Evolutionary conservation across 1,140 invertebrate species (phyloP), one percentile per base, ranked within the genome.

Genomic region (Drosophila pseudoananassae): DNA sequence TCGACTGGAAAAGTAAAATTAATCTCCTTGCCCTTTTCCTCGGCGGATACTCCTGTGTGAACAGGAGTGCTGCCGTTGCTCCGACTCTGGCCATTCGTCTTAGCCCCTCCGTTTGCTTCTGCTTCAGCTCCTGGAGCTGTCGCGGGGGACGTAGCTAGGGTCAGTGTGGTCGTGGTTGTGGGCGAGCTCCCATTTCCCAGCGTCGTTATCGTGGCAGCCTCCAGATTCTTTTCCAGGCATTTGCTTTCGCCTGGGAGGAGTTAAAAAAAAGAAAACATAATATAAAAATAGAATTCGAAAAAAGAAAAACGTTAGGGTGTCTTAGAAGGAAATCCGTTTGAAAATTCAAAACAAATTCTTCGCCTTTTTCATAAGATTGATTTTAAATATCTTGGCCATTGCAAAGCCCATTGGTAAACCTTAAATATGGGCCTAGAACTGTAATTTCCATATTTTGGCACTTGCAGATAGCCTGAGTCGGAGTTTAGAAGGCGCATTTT

Each of bases 1-100:
- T 91, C 91, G 31, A 92, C 87, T 61, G 90, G 91, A 60, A 92
- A 92, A 38, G 88, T 92, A 50, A 92, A 92, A 81, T 90, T 92
- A 40, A 91, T 92, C 77, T 92, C 91, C 51, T 90, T 92, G 55
- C 76, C 76, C 27, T 43, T 64, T 23, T 74, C 69, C 20, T 83
- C 87, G 0, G 49, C 50, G 8, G 49, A 8, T 8, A 17, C 40
- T 10, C 17, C 43, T 25, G n/a, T 53, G 38, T 80, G 78, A 3
- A 46, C 17, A 4, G 77, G 63, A 29, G 78, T 74, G 65, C 60
- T 69, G 66, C 72, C 72, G 68, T 76, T 68, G 77, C 84, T 78
- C 33, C 50, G 54, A 7, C 63, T 43, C 47, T 55, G 66, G 38
- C 79, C 79, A 20, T 79, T 78, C 14, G 75, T 7, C 31, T 56